These are phyloP conservation scores for Monodelphis domestica DNA, from an alignment of 2,797 vertebrate genomes.

Conservation along the genomic window DNA sequence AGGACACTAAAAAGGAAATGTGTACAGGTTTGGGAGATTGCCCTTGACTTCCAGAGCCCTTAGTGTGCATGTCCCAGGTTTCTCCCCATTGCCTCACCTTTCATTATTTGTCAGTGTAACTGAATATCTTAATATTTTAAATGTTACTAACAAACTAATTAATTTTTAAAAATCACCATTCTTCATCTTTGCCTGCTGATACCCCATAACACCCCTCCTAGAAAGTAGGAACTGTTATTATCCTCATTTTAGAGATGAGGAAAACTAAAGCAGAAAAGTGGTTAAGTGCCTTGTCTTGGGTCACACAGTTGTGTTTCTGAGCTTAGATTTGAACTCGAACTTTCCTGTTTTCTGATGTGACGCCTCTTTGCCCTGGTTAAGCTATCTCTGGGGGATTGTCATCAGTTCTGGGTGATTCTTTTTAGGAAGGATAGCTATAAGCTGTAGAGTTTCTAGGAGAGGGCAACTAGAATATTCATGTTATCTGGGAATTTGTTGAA, in stretches of 20 bases:
- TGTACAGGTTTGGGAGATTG: too few relatives aligned
- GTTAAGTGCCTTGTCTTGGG: neutral
- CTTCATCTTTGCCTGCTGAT: neutral
- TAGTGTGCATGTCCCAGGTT: too few relatives aligned
- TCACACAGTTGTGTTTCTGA: neutral
- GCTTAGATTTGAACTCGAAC: too few relatives aligned
- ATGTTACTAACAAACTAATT: too few relatives aligned
- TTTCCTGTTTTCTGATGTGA: neutral
- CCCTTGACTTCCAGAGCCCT: too few relatives aligned
- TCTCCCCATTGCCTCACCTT: too few relatives aligned
- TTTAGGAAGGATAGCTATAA: neutral
- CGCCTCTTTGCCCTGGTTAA: neutral
- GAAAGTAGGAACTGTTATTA: neutral
- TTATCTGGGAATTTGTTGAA: neutral
- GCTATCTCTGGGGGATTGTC: neutral
- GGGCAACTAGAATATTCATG: neutral
- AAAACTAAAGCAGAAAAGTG: neutral
- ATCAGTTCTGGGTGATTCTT: neutral
- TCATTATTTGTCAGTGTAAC: too few relatives aligned
- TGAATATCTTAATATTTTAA: too few relatives aligned
- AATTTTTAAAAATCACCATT: too few relatives aligned
- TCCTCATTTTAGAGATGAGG: neutral
- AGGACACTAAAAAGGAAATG: too few relatives aligned
- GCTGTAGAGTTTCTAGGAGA: neutral
- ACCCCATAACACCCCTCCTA: neutral